Evolutionary conservation across 2,888 invertebrate genomes (phyloP).

Genomic region (Pseudanteris insignis): DNA sequence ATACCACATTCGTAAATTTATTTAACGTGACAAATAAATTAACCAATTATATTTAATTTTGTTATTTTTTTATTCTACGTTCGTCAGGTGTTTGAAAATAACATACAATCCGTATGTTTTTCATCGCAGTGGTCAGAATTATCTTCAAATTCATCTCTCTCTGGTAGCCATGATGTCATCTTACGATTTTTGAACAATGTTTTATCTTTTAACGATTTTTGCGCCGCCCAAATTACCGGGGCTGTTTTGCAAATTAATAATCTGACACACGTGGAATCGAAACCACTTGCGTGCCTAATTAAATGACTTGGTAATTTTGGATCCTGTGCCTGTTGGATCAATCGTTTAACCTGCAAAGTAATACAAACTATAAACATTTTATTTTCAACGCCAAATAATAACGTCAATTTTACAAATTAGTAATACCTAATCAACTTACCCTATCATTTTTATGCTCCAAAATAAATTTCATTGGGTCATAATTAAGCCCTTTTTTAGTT

Average conservation of each 20-base stretch:
- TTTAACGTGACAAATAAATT: too few species aligned
- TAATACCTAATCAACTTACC: conserved; percentile 61
- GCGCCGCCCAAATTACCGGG: conserved; percentile 81
- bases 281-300: conserved; percentile 70
- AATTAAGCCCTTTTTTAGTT: conserved; percentile 46
- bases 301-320: conserved; percentile 72
- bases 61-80: too few species aligned
- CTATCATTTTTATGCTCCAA: conserved; percentile 71
- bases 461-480: conserved; percentile 72
- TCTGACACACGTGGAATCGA: conserved; percentile 76
- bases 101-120: conserved; percentile 58
- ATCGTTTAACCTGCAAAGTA: conserved; percentile 59
- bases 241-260: conserved; percentile 80
- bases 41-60: too few species aligned
- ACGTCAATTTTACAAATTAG: too few species aligned
- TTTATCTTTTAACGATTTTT: conserved; percentile 70
- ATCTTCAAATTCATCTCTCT: conserved; percentile 59
- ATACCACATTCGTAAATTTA: too few species aligned
- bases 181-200: conserved; percentile 44
- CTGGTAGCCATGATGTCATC: conserved; percentile 61
- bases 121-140: conserved; percentile 64
- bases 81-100: conserved; percentile 51
- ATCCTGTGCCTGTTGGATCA: conserved; percentile 72
- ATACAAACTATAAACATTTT: conserved; percentile 1
- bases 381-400: too few species aligned